phyloP scores from a whole-genome alignment of 2,888 invertebrate genomes.

The Hypsopygia costalis region DNA sequence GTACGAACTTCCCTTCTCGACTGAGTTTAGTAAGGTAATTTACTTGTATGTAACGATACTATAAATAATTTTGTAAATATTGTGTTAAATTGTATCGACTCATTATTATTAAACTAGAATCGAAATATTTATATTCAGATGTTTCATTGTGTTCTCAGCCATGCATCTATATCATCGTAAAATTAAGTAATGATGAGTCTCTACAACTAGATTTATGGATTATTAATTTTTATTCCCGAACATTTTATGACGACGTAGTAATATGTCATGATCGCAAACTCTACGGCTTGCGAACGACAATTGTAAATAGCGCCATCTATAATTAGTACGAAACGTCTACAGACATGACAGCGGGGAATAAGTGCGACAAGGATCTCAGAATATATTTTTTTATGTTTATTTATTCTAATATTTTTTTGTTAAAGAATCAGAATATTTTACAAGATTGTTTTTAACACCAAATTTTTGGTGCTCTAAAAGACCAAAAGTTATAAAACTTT shows the following conservation, averaged over 20 bases:
- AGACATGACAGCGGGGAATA: too few relatives aligned
- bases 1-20: background rate
- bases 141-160: background rate
- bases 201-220: conserved; percentile 7
- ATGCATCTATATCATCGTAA: background rate
- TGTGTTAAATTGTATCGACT: conserved; percentile 2
- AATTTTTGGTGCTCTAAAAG: too few relatives aligned
- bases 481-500: too few relatives aligned
- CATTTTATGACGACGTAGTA: background rate
- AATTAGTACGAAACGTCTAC: conserved; percentile 5
- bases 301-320: conserved; percentile 24
- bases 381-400: too few relatives aligned
- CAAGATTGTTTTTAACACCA: too few relatives aligned
- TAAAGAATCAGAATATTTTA: too few relatives aligned
- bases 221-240: background rate
- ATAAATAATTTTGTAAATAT: conserved; percentile 5
- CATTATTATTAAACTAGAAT: background rate
- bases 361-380: too few relatives aligned
- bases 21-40: conserved; percentile 19
- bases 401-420: too few relatives aligned
- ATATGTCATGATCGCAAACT: background rate
- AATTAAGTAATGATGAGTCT: conserved; percentile 17
- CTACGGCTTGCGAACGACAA: conserved; percentile 4
- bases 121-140: too few relatives aligned
- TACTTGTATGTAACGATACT: conserved; percentile 26